Base-by-base conservation (phyloP, 2,113 vertebrate species). In the Boulengeromyrus knoepffleri region DNA sequence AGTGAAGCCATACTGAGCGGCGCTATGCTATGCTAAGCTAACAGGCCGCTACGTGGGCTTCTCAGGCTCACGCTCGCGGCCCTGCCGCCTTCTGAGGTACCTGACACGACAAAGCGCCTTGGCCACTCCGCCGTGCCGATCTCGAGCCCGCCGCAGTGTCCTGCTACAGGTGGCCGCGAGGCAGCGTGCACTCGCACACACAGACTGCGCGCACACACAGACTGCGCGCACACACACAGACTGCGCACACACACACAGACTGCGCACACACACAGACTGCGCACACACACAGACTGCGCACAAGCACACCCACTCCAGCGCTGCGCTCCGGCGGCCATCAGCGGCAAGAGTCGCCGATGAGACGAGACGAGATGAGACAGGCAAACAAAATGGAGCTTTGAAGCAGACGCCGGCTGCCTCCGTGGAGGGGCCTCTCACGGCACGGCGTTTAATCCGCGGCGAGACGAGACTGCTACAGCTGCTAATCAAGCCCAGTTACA, bases 321-420 rank as follows among this genome's bases (percentile, higher is more conserved):
- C 15, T 45, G 17, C 8, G 19, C 12, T 83, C 90, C 19, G 62
- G 89, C 85, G 80, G 39, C 83, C 13, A 45, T 36, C 53, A 36
- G n/a, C 47, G 74, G 89, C 90, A 53, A 77, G 42, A 21, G 45
- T 70, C 87, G 83, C 45, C 31, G 90, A 92, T 90, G 88, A 93
- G 90, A 93, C 91, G 88, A 93, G 89, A 91, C 91, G 88, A 93
- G 89, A 90, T 89, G 88, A 93, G 92, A 90, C 92, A 87, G 90
- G 88, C 91, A 90, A 66, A 89, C 87, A 86, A n/a, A 74, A 90
- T 84, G 90, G 88, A 50, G 89, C 47, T 90, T 84, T 91, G 90
- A 90, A 95, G 94, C 93, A 93, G 90, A 92, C 92, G 94, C 87
- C 90, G 89, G 86, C 89, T 92, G 89, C 87, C 89, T 92, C 95